Conservation (phyloP, 2,888 invertebrate species). For the Sepioteuthis lessoniana region DNA sequence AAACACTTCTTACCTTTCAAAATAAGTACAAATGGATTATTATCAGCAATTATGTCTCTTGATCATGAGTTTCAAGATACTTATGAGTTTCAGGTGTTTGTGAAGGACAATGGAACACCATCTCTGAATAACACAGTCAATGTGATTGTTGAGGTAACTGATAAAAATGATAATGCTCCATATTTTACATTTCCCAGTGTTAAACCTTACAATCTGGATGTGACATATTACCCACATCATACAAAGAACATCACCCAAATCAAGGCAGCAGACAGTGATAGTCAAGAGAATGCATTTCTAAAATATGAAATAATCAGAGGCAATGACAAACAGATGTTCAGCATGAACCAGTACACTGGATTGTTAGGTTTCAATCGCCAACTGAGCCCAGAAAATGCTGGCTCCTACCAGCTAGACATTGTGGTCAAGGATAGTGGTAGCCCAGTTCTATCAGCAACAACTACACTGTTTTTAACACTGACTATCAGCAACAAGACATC, state of each 20-base stretch:
- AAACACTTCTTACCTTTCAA: constrained; percentile 33
- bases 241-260: neutral
- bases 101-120: neutral
- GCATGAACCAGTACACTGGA: neutral
- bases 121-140: neutral
- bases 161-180: constrained; percentile 14
- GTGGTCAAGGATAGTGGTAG: neutral
- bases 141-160: constrained; percentile 33
- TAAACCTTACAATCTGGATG: constrained; percentile 23
- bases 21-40: neutral
- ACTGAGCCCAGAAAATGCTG: neutral
- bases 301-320: neutral
- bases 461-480: too few species aligned
- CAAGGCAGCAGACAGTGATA: neutral
- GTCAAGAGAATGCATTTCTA: constrained; percentile 33
- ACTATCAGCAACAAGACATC: too few species aligned
- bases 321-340: neutral
- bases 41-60: constrained; percentile 23
- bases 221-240: neutral
- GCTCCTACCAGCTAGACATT: neutral
- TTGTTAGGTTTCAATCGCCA: constrained; percentile 7
- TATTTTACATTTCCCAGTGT: constrained; percentile 10
- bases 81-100: neutral
- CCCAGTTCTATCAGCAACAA: too few species aligned
- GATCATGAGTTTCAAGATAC: constrained; percentile 33